These are phyloP conservation scores for Toxostoma redivivum DNA, from an alignment of 2,113 vertebrate genomes.

Conservation along the genomic window DNA sequence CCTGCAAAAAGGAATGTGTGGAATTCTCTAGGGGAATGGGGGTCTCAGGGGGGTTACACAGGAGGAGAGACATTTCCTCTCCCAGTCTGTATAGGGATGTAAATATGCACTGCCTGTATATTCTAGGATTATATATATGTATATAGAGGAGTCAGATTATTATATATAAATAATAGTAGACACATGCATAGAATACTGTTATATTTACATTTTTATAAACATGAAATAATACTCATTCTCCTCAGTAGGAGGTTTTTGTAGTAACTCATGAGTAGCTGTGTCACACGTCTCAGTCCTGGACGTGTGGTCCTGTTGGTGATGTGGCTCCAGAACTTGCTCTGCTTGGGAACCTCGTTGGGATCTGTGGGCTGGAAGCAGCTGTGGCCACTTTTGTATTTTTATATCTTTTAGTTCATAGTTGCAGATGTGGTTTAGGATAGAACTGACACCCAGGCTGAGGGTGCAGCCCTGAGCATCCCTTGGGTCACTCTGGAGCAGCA, in stretches of 20 bases:
- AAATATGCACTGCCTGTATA: constrained; percentile 3
- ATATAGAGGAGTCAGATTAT: background rate
- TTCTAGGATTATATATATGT: constrained; percentile 24
- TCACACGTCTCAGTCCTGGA: background rate
- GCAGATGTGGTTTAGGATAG: background rate
- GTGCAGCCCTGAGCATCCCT: background rate
- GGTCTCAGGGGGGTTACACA: background rate
- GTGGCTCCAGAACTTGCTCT: background rate
- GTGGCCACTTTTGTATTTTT: constrained; percentile 9
- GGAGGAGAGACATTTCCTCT: background rate
- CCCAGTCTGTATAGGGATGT: background rate
- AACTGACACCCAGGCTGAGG: background rate
- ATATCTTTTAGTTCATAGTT: background rate
- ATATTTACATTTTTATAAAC: constrained; percentile 40
- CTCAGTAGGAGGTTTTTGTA: background rate
- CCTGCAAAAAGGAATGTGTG: background rate
- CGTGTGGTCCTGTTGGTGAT: background rate
- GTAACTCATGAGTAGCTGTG: background rate
- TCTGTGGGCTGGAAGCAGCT: background rate
- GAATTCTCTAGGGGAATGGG: background rate
- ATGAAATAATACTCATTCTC: background rate
- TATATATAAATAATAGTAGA: background rate
- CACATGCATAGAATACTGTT: background rate
- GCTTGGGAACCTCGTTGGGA: background rate
- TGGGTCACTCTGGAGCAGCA: background rate